Conservation (phyloP, 2,113 vertebrate genomes). For the Struthidea cinerea region DNA sequence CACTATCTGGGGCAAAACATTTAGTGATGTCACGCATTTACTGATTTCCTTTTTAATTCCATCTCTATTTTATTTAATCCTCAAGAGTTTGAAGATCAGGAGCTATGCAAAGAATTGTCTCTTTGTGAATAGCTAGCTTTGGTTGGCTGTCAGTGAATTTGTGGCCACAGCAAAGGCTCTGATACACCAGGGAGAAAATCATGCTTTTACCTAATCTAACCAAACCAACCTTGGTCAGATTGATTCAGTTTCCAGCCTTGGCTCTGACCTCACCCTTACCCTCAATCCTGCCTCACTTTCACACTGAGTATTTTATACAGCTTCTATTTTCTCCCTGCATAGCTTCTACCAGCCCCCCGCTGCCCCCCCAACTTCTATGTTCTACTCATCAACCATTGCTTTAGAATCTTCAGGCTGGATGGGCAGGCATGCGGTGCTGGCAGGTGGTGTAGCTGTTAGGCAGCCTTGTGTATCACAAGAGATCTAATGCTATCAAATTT, state of each 20-base stretch:
- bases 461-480: constrained; percentile 86
- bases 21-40: neutral
- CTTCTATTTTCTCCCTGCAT: constrained; percentile 49
- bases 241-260: constrained; percentile 63
- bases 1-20: neutral
- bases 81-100: neutral
- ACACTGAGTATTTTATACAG: constrained; percentile 63
- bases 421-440: constrained; percentile 79
- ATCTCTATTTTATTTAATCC: constrained; percentile 17
- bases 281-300: constrained; percentile 69
- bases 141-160: constrained; percentile 52
- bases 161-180: constrained; percentile 56
- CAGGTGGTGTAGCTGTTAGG: constrained; percentile 83
- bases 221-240: constrained; percentile 50
- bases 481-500: constrained; percentile 87
- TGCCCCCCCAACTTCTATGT: constrained; percentile 51
- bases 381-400: constrained; percentile 68
- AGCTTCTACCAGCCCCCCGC: neutral
- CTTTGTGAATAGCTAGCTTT: constrained; percentile 34
- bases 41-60: neutral
- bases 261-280: constrained; percentile 64
- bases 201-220: constrained; percentile 55
- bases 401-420: constrained; percentile 74
- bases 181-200: constrained; percentile 50
- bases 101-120: constrained; percentile 20